Conservation (phyloP, 2,113 vertebrate species). For the Natator depressus region DNA sequence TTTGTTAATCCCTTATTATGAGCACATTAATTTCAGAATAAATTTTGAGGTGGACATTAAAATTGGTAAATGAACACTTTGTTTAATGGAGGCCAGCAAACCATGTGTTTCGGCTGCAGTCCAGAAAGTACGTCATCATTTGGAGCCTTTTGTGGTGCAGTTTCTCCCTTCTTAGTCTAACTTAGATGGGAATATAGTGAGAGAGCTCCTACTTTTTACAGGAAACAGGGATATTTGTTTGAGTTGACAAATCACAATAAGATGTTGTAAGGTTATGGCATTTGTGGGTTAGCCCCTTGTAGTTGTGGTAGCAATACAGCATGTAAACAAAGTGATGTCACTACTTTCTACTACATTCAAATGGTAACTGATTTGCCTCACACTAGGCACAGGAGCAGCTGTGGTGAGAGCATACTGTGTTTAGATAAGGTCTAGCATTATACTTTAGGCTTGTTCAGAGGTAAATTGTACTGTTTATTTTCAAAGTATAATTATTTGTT, state of each 20-base stretch:
- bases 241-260: neutral
- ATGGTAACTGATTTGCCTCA: neutral
- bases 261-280: neutral
- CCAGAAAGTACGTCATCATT: neutral
- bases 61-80: neutral
- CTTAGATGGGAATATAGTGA: neutral
- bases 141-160: neutral
- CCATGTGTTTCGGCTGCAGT: neutral
- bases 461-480: neutral
- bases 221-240: neutral
- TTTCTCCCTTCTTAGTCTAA: neutral
- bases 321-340: neutral
- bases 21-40: neutral
- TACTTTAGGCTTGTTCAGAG: neutral
- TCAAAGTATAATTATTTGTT: neutral
- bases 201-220: neutral
- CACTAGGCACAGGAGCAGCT: neutral
- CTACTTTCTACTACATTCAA: slow-evolving; percentile 1
- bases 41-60: neutral
- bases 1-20: neutral
- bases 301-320: neutral
- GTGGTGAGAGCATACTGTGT: neutral
- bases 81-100: neutral
- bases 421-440: neutral
- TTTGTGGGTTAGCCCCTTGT: neutral